phyloP scores from a whole-genome alignment of 1,140 invertebrate species.

The Zeugodacus cucurbitae region DNA sequence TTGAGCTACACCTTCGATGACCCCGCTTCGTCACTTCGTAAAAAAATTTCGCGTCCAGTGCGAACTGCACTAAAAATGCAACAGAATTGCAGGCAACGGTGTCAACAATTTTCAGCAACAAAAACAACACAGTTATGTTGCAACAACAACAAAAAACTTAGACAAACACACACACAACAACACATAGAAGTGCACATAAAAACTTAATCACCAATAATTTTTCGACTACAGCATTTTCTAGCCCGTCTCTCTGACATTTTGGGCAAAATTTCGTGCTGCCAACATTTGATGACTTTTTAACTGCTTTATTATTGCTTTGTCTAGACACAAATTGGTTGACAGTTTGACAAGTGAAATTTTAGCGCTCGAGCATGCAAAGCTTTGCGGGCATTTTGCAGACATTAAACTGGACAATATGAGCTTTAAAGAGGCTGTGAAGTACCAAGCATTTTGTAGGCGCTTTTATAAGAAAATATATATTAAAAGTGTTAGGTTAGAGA shows the following conservation, averaged over 20 bases:
- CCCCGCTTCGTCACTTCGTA: neutral
- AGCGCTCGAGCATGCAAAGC: neutral
- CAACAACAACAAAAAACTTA: neutral
- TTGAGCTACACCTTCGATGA: neutral
- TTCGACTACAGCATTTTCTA: neutral
- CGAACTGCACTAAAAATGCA: neutral
- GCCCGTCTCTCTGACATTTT: neutral
- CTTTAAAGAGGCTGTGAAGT: too few relatives aligned
- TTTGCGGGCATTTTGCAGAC: neutral
- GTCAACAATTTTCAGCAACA: neutral
- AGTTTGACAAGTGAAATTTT: conserved; percentile 20
- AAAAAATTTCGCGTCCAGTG: neutral
- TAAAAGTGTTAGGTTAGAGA: too few relatives aligned
- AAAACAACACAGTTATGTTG: neutral
- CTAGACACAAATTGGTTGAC: conserved; percentile 22
- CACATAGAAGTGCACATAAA: neutral
- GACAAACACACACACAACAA: neutral
- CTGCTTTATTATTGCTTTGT: conserved; percentile 25
- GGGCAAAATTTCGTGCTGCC: neutral
- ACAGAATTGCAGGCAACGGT: neutral
- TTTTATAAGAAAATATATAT: too few relatives aligned
- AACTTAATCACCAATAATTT: conserved; percentile 10
- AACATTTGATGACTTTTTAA: conserved; percentile 28
- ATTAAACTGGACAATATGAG: too few relatives aligned
- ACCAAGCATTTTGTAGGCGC: too few relatives aligned